A percentile compares a stretch with the other conserved stretches of the same genome.
Evolutionary conservation across 2,113 vertebrate species (phyloP).

Genomic region (Ovis aries): ARS-UI_Ramb_v3.0 NC_056059.1:111371001-111371500

Average conservation of each 20-base stretch:
- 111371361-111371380: background rate
- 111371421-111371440: background rate
- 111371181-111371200: background rate
- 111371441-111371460: background rate
- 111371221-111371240: background rate
- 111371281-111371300: background rate
- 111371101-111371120: background rate
- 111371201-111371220: background rate
- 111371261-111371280: background rate
- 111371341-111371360: background rate
- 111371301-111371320: background rate
- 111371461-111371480: background rate
- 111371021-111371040: background rate
- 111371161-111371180: background rate
- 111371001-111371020: background rate
- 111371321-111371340: background rate
- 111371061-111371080: background rate
- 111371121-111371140: background rate
- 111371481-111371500: background rate
- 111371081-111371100: rapidly evolving
- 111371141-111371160: background rate
- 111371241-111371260: background rate
- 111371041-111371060: background rate
- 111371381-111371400: background rate
- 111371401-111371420: background rate